phyloP scores from a whole-genome alignment of 2,797 vertebrate genomes.

The Lithobates sylvaticus region DNA sequence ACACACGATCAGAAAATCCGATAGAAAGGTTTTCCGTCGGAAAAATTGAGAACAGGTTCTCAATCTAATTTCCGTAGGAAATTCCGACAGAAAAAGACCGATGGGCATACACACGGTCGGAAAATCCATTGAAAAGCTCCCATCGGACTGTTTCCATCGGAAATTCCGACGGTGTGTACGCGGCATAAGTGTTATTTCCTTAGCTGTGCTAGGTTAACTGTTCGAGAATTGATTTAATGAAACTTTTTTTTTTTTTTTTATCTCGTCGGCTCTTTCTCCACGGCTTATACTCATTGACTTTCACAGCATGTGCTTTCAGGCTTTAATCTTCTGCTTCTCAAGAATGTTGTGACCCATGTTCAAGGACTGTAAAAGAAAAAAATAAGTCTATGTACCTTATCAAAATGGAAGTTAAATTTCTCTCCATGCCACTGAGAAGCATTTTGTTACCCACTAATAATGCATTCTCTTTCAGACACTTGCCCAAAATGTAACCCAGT shows the following conservation, averaged over 20 bases:
- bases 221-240: slow-evolving; percentile 45
- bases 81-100: too few species aligned
- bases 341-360: slow-evolving; percentile 48
- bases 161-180: too few species aligned
- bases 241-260: slow-evolving; percentile 52
- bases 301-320: slow-evolving; percentile 53
- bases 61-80: too few species aligned
- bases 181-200: slow-evolving; percentile 25
- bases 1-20: too few species aligned
- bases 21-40: too few species aligned
- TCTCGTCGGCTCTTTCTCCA: slow-evolving; percentile 20
- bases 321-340: slow-evolving; percentile 56
- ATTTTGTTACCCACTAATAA: slow-evolving; percentile 18
- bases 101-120: too few species aligned
- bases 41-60: too few species aligned
- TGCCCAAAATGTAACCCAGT: not conserved
- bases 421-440: slow-evolving; percentile 1
- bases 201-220: slow-evolving; percentile 24
- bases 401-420: slow-evolving; percentile 49
- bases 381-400: slow-evolving; percentile 26
- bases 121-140: too few species aligned
- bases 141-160: too few species aligned
- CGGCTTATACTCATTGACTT: slow-evolving; percentile 47
- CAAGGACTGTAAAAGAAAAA: slow-evolving; percentile 43
- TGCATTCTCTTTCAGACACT: not conserved